A percentile compares a stretch with the other conserved stretches of the same genome.
These are phyloP conservation scores for Latheticus oryzae DNA, from an alignment of 2,888 invertebrate genomes.

Conservation along the genomic window DNA sequence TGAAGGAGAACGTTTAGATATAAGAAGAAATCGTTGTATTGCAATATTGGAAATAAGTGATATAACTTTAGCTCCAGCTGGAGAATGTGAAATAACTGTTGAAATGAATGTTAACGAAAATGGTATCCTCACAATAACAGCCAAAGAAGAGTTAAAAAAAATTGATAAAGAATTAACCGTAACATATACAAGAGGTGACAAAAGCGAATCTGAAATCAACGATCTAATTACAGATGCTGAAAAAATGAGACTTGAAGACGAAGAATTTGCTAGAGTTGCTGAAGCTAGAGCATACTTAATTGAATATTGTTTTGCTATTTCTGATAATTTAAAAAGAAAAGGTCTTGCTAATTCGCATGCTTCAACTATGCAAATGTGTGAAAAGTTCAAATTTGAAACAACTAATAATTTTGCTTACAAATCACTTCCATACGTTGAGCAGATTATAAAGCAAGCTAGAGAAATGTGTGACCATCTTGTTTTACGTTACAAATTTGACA, in stretches of 20 bases:
- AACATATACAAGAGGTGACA: slow-evolving; percentile 39
- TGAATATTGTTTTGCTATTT: slow-evolving; percentile 33
- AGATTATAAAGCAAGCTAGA: too few species aligned
- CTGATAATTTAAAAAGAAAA: too few species aligned
- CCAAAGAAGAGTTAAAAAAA: slow-evolving; percentile 39
- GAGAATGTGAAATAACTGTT: slow-evolving; percentile 29
- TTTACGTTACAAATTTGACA: too few species aligned
- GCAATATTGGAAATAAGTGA: slow-evolving; percentile 37
- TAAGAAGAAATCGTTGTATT: slow-evolving; percentile 39
- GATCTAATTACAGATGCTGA: slow-evolving; percentile 37
- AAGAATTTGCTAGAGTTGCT: slow-evolving; percentile 37
- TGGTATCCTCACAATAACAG: slow-evolving; percentile 47
- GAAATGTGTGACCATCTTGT: too few species aligned
- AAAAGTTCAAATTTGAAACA: too few species aligned
- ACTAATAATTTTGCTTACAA: too few species aligned
- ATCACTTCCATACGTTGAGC: too few species aligned
- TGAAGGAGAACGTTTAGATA: slow-evolving; percentile 46
- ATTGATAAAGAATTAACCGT: slow-evolving; percentile 44
- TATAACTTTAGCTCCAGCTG: slow-evolving; percentile 41
- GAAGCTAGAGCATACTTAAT: slow-evolving; percentile 44
- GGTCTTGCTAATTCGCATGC: too few species aligned
- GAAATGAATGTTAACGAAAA: slow-evolving; percentile 43
- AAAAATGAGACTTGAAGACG: slow-evolving; percentile 38
- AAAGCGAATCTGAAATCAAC: slow-evolving; percentile 43
- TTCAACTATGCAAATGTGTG: too few species aligned